These are phyloP conservation scores for Poeciliopsis turneri DNA, from an alignment of 2,797 vertebrate species.

Conservation along the genomic window DNA sequence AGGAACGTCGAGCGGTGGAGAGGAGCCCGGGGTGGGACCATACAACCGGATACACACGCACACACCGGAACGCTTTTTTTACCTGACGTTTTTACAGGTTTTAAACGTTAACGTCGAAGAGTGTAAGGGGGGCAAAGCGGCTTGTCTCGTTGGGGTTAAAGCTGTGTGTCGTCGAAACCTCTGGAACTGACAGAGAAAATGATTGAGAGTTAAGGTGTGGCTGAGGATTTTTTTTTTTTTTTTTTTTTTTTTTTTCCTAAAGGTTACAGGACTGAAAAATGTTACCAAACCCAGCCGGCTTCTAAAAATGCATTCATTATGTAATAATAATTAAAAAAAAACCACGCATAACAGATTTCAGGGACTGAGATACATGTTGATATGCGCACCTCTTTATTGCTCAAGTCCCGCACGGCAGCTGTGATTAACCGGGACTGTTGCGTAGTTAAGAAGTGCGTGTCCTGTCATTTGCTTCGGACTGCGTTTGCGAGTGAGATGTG, in stretches of 20 bases:
- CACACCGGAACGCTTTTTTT: conserved; percentile 34
- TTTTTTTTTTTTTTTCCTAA: conserved; percentile 23
- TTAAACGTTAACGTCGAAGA: conserved; percentile 33
- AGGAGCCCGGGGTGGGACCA: conserved; percentile 66
- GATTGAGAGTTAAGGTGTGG: conserved; percentile 87
- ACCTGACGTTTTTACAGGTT: conserved; percentile 18
- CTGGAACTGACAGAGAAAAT: conserved; percentile 71
- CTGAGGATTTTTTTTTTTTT: conserved; percentile 55
- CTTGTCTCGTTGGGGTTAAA: conserved; percentile 17
- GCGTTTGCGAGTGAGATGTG: conserved; percentile 28
- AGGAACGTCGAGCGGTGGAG: conserved; percentile 66
- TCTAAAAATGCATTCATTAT: conserved; percentile 7
- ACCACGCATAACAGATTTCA: not conserved
- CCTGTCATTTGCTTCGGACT: not conserved
- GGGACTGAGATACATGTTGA: conserved; percentile 39
- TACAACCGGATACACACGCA: conserved; percentile 59
- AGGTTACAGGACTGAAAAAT: conserved; percentile 38
- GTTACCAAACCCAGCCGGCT: conserved; percentile 23
- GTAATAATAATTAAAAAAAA: no score
- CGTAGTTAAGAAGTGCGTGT: conserved; percentile 36
- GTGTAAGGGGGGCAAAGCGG: not conserved
- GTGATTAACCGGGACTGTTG: conserved; percentile 36
- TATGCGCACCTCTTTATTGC: conserved; percentile 48
- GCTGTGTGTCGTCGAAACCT: conserved; percentile 61
- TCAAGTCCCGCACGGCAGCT: conserved; percentile 17